phyloP scores from a whole-genome alignment of 23 tunicate species.

The Halocynthia roretzi region DNA sequence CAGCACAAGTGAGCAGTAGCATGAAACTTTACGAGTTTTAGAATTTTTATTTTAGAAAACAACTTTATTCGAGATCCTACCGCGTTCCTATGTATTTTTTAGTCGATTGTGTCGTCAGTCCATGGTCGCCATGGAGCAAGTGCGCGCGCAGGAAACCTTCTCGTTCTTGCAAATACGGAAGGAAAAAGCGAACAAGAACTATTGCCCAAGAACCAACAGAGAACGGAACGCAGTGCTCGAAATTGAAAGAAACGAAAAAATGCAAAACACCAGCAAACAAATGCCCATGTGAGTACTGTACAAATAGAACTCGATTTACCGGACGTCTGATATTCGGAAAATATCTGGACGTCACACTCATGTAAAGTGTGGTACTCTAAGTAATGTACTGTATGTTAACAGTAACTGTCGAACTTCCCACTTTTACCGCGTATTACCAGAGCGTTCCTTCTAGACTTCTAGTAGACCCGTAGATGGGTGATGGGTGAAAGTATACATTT shows the following conservation, averaged over 20 bases:
- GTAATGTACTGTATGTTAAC: too few species aligned
- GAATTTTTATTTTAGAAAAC: too few species aligned
- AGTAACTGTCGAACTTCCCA: too few species aligned
- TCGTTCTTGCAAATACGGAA: constrained; percentile 22
- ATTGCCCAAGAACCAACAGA: constrained; percentile 21
- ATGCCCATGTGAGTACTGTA: constrained; percentile 17
- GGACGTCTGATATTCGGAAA: too few species aligned
- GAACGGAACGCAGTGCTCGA: constrained; percentile 11
- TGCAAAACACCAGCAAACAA: constrained; percentile 28
- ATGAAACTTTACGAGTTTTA: too few species aligned
- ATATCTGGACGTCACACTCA: too few species aligned
- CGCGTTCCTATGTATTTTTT: neutral
- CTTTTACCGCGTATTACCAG: too few species aligned
- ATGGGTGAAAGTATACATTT: too few species aligned
- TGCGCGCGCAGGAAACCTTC: constrained; percentile 13
- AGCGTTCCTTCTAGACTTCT: too few species aligned
- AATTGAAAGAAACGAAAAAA: constrained; percentile 20
- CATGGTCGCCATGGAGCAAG: constrained; percentile 13
- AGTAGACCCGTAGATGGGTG: too few species aligned
- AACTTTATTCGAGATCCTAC: too few species aligned
- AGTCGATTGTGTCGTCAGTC: constrained; percentile 22
- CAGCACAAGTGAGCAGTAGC: neutral
- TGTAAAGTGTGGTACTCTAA: too few species aligned
- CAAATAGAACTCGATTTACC: neutral
- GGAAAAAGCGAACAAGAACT: constrained; percentile 12